These are phyloP conservation scores for Mystacides longicornis DNA, from an alignment of 2,888 invertebrate genomes.

Conservation along the genomic window DNA sequence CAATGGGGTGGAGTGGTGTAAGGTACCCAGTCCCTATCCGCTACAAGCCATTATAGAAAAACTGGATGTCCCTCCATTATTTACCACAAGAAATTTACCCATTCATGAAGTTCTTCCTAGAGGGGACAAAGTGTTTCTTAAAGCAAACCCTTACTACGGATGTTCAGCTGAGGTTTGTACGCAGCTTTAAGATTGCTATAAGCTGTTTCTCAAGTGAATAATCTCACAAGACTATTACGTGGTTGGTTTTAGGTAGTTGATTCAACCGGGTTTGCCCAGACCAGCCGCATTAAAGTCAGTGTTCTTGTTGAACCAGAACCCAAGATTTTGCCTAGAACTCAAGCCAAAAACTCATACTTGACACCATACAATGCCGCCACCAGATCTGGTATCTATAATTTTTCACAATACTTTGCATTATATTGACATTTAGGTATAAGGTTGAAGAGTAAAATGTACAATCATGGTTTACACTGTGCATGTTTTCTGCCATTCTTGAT, in stretches of 20 bases:
- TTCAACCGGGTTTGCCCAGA: constrained; percentile 43
- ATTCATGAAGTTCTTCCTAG: constrained; percentile 54
- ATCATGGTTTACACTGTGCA: too few species aligned
- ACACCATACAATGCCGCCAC: constrained; percentile 51
- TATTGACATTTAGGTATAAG: too few species aligned
- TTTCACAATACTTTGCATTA: too few species aligned
- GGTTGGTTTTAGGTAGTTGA: constrained; percentile 49
- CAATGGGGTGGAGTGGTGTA: constrained; percentile 67
- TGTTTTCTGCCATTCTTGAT: too few species aligned
- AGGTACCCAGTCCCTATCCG: constrained; percentile 56
- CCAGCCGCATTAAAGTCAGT: constrained; percentile 53
- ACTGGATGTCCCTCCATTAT: constrained; percentile 28
- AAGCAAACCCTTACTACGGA: constrained; percentile 77
- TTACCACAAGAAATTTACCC: constrained; percentile 31
- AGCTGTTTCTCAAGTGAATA: neutral
- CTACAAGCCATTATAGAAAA: constrained; percentile 53
- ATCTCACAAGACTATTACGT: neutral
- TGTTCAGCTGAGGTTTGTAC: constrained; percentile 60
- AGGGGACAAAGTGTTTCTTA: constrained; percentile 60
- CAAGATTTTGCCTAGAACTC: constrained; percentile 32
- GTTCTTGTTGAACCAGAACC: constrained; percentile 50
- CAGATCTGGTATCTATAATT: constrained; percentile 40
- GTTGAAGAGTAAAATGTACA: too few species aligned
- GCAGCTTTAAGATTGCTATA: neutral
- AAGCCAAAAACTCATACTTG: constrained; percentile 44